Evolutionary conservation across 2,888 invertebrate genomes (phyloP).

Genomic region (Dione juno): DNA sequence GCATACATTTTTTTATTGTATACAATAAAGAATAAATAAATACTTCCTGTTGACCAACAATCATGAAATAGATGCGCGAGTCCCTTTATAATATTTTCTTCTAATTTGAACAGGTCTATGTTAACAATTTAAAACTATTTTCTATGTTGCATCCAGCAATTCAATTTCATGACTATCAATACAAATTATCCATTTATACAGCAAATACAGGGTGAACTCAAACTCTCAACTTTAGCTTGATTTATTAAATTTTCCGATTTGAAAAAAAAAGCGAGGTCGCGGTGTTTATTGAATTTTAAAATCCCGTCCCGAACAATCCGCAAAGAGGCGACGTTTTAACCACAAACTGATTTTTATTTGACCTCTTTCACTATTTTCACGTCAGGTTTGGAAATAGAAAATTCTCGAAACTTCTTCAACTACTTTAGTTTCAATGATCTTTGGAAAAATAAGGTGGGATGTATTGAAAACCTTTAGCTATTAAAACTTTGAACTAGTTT

Average conservation of each 20-base stretch:
- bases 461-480: conserved; percentile 31
- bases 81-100: too few relatives aligned
- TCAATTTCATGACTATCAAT: not conserved
- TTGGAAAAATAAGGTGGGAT: conserved; percentile 28
- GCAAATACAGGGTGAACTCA: conserved; percentile 10
- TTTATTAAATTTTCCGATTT: conserved; percentile 28
- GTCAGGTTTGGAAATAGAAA: conserved; percentile 26
- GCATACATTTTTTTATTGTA: too few relatives aligned
- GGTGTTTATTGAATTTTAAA: conserved; percentile 43
- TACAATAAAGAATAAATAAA: too few relatives aligned
- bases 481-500: conserved; percentile 40
- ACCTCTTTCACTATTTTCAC: conserved; percentile 32
- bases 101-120: too few relatives aligned
- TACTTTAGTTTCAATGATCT: conserved; percentile 29
- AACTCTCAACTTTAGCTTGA: conserved; percentile 26
- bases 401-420: conserved; percentile 29
- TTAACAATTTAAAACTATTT: too few relatives aligned
- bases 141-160: too few relatives aligned
- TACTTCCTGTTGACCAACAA: too few relatives aligned
- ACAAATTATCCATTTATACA: not conserved
- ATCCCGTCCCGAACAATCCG: conserved; percentile 33
- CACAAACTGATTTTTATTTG: conserved; percentile 24
- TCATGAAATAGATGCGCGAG: too few relatives aligned
- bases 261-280: conserved; percentile 33
- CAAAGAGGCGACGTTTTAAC: conserved; percentile 25